These are phyloP conservation scores for Hoplias malabaricus DNA, from an alignment of 2,113 vertebrate genomes.

Conservation along the genomic window DNA sequence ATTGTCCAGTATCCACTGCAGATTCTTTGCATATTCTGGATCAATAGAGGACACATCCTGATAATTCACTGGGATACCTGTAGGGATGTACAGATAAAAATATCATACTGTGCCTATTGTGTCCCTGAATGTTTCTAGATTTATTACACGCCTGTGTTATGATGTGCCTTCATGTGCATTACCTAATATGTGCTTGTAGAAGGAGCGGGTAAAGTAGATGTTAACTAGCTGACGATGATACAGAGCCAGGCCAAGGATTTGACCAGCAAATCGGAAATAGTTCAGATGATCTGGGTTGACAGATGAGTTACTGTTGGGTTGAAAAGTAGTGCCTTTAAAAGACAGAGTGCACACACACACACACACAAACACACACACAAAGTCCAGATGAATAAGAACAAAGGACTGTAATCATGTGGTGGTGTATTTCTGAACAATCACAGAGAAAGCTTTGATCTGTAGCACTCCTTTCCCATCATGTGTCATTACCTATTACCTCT, in stretches of 20 bases:
- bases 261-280: slow-evolving; percentile 94
- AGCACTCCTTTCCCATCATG: neutral
- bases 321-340: slow-evolving; percentile 91
- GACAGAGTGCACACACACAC: neutral
- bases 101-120: neutral
- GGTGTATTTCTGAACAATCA: neutral
- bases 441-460: neutral
- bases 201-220: slow-evolving; percentile 98
- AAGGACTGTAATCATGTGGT: neutral
- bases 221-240: slow-evolving; percentile 96
- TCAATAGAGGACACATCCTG: slow-evolving; percentile 98
- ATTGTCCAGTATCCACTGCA: slow-evolving; percentile 99
- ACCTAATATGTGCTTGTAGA: slow-evolving; percentile 99
- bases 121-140: neutral
- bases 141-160: neutral
- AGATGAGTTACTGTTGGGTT: slow-evolving; percentile 97
- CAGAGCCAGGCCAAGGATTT: slow-evolving; percentile 92
- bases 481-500: slow-evolving; percentile 17
- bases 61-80: slow-evolving; percentile 98
- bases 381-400: neutral
- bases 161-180: slow-evolving; percentile 46
- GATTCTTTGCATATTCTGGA: slow-evolving; percentile 97
- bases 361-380: slow-evolving; percentile 2
- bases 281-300: slow-evolving; percentile 98
- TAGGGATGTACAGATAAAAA: slow-evolving; percentile 10